Evolutionary conservation across 2,113 vertebrate genomes (phyloP), one percentile per base, ranked within the genome.

Genomic region (Anarrhichthys ocellatus): DNA sequence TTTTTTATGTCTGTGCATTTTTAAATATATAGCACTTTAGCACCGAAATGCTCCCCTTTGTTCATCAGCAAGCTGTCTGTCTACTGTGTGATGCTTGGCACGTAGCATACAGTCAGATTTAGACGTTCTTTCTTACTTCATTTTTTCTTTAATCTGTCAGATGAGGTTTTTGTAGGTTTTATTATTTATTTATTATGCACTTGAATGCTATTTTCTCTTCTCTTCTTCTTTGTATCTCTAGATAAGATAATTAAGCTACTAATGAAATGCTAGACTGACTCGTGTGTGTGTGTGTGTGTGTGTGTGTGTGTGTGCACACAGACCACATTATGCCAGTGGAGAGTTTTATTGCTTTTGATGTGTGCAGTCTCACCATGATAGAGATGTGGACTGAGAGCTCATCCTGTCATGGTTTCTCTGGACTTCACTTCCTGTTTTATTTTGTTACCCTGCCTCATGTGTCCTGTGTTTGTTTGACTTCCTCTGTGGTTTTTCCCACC

Each of bases 331-430:
- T 48, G 36, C 62, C 34, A 66, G 70, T 17, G 59, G 24, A 79
- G 71, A 14, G 0, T 80, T 72, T 56, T 22, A 73, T 56, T 73
- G 67, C 68, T 77, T 82, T 63, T 62, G 58, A 52, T 22, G 73
- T 77, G 52, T 9, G 32, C 9, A 9, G 1, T 68, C 46, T 40
- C 54, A 68, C 29, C n/a, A 2, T 67, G n/a, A 64, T 27, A 3
- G 46, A 34, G 38, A 36, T 59, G 38, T 52, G 38, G 24, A 46
- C 54, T 38, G 20, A 11, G 24, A 77, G 56, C 10, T 56, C 54
- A n/a, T 56, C 52, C 20, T n/a, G 22, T 24, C 52, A 24, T 24
- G 52, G n/a, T n/a, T 24, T 56, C n/a, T 56, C 52, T 56, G 50
- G 50, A 46, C 40, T 42, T 52, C 20, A 52, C 50, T 52, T 52